These are phyloP conservation scores for Lepidurus couesii DNA, from an alignment of 1,140 invertebrate genomes.

Conservation along the genomic window DNA sequence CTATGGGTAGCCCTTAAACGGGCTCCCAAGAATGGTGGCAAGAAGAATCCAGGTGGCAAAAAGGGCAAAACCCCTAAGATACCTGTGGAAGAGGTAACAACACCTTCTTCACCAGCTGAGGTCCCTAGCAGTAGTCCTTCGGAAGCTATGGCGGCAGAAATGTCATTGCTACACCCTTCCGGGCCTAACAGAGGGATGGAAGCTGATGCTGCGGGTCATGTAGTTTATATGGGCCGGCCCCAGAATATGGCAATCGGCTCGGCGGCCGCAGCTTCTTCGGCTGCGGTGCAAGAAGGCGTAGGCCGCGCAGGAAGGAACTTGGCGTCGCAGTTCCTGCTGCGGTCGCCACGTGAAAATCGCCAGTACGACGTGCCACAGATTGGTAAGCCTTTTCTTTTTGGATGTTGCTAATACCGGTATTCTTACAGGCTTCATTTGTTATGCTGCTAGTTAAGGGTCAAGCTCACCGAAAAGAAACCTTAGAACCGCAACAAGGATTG, in stretches of 20 bases:
- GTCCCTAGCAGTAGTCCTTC: background rate
- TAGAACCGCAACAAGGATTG: background rate
- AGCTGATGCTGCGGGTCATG: background rate
- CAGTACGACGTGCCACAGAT: constrained; percentile 35
- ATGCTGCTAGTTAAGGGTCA: background rate
- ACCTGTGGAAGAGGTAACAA: constrained; percentile 21
- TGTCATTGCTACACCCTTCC: constrained; percentile 18
- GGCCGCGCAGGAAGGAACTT: constrained; percentile 30
- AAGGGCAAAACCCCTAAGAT: constrained; percentile 10
- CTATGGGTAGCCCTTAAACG: constrained; percentile 4
- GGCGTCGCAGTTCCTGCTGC: constrained; percentile 32
- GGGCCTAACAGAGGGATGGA: background rate
- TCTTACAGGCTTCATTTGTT: background rate
- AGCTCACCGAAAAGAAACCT: constrained; percentile 7
- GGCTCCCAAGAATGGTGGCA: background rate
- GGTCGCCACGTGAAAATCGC: constrained; percentile 33
- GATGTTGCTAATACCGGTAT: background rate
- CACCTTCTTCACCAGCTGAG: background rate
- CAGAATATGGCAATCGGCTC: background rate
- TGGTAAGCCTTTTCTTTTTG: constrained; percentile 32
- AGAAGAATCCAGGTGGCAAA: background rate
- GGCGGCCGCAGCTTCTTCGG: background rate
- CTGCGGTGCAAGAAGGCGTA: constrained; percentile 27
- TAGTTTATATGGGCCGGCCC: constrained; percentile 8
- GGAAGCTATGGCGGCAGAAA: constrained; percentile 25